A percentile compares a stretch with the other conserved stretches of the same genome.
These are phyloP conservation scores for Alauda arvensis DNA, from an alignment of 2,797 vertebrate species.

Conservation along the genomic window DNA sequence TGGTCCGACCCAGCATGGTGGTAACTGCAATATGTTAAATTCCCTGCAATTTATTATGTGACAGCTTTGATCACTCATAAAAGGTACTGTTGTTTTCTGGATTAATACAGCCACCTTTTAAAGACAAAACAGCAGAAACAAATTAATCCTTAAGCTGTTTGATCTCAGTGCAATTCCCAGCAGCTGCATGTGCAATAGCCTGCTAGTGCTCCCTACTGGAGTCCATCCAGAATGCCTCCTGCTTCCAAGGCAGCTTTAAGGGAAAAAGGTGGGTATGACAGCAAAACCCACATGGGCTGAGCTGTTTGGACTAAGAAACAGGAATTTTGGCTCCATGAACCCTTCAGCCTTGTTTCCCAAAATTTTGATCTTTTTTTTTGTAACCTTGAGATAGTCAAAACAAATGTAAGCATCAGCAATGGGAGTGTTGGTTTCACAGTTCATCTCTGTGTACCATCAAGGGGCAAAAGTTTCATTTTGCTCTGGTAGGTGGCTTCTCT, in stretches of 20 bases:
- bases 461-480: background rate
- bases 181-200: background rate
- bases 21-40: background rate
- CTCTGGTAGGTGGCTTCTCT: background rate
- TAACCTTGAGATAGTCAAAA: background rate
- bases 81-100: background rate
- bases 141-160: background rate
- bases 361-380: background rate
- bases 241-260: background rate
- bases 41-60: slow-evolving; percentile 17
- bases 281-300: background rate
- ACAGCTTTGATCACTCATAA: slow-evolving; percentile 33
- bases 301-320: background rate
- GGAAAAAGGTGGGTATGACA: background rate
- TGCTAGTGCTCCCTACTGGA: slow-evolving; percentile 64
- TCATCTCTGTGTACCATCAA: background rate
- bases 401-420: background rate
- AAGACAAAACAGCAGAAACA: background rate
- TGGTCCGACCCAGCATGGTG: background rate
- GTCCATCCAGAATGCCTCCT: background rate
- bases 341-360: background rate
- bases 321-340: background rate
- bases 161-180: background rate
- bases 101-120: slow-evolving; percentile 10
- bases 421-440: background rate